Evolutionary conservation across 23 tunicate species (phyloP).

Genomic region (Trididemnum nubilum): DNA sequence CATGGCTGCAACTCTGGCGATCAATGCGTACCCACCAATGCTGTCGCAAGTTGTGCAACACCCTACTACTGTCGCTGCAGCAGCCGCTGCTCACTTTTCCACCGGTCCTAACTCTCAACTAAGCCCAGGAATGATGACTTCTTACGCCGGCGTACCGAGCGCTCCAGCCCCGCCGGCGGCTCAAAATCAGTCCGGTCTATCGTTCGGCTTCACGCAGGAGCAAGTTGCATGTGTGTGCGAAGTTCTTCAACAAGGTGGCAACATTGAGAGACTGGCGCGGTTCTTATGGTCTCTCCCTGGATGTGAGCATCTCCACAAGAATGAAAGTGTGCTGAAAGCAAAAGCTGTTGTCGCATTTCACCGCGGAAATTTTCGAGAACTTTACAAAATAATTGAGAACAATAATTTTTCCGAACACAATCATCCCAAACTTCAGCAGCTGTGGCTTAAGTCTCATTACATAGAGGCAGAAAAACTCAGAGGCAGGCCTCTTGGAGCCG

Average conservation of each 20-base stretch:
- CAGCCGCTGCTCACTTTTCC: constrained; percentile 80
- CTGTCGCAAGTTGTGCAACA: constrained; percentile 94
- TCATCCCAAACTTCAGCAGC: constrained; percentile 88
- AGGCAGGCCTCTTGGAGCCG: constrained; percentile 95
- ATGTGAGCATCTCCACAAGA: constrained; percentile 94
- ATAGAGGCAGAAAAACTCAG: constrained; percentile 93
- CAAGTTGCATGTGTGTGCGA: constrained; percentile 98
- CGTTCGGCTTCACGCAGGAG: constrained; percentile 94
- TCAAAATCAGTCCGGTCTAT: constrained; percentile 55
- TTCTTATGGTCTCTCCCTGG: constrained; percentile 93
- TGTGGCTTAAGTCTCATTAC: constrained; percentile 94
- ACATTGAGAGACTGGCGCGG: constrained; percentile 85
- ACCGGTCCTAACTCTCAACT: constrained; percentile 71
- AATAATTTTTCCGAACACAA: constrained; percentile 90
- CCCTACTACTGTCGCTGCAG: constrained; percentile 80
- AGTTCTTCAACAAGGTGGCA: constrained; percentile 89
- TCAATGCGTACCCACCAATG: constrained; percentile 86
- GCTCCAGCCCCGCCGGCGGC: constrained; percentile 71
- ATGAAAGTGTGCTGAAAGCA: constrained; percentile 97
- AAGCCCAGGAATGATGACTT: constrained; percentile 76
- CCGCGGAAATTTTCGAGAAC: constrained; percentile 92
- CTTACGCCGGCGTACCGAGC: constrained; percentile 77
- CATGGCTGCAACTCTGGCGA: constrained; percentile 93
- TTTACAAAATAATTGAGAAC: constrained; percentile 87
- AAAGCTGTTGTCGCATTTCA: constrained; percentile 97